Evolutionary conservation across 2,113 vertebrate species (phyloP), one percentile per base, ranked within the genome.

Genomic region (Semicossyphus pulcher): DNA sequence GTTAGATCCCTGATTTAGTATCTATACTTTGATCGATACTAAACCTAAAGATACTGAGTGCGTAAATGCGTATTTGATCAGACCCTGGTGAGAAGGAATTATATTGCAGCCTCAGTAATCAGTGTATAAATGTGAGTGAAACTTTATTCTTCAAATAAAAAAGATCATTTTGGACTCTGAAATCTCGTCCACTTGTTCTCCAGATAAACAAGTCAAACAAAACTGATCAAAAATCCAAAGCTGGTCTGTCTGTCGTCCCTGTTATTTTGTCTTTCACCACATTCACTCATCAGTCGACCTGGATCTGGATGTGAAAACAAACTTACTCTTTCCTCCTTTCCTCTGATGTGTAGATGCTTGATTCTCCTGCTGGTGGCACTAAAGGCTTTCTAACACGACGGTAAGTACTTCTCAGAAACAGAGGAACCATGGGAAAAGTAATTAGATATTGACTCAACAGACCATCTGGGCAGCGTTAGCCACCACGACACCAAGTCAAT

Each of bases 361-460:
- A 37, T 14, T 39, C 28, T 7, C 80, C 86, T 68, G 36, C 11
- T 54, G 88, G 86, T 67, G 85, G 83, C 74, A 79, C 78, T 86
- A 36, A 34, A 57, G 45, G 56, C 41, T 64, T 44, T 68, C n/a
- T 34, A 49, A 73, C 44, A 26, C 26, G 0, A 9, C 7, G 10
- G 23, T 64, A 23, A 65, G 18, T 49, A 25, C 62, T 80, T 62
- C 48, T 71, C 52, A 73, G 65, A 67, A 60, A 61, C 1, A 80
- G 31, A 51, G 73, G 48, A 72, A 62, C 39, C 57, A 72, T 65
- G 51, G 49, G 66, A 68, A 64, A 80, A 84, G 78, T 87, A 86
- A 86, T 86, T 73, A 84, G 78, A 79, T 76, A 54, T 62, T 68
- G 56, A 79, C 59, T 78, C 72, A 85, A 84, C 83, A 85, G 42